Evolutionary conservation across 2,797 vertebrate genomes (phyloP).

Genomic region (Sarcophilus harrisii): DNA sequence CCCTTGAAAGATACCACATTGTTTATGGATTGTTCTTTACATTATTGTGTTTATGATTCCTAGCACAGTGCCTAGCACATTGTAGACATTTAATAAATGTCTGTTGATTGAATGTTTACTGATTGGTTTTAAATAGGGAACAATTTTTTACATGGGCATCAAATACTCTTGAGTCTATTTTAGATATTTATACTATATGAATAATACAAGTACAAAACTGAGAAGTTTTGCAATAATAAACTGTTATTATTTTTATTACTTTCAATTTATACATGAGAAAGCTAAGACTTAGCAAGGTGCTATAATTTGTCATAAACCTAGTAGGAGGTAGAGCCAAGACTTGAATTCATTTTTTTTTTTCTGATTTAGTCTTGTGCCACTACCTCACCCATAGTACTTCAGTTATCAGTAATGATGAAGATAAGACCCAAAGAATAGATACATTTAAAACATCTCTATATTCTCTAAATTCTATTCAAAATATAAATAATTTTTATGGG

Average conservation of each 20-base stretch:
- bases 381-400: background rate
- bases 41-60: background rate
- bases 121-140: background rate
- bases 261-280: background rate
- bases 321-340: background rate
- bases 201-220: background rate
- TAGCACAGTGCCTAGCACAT: background rate
- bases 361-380: background rate
- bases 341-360: background rate
- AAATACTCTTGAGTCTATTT: background rate
- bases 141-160: background rate
- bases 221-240: background rate
- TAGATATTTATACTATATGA: background rate
- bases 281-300: background rate
- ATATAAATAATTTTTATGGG: conserved; percentile 51
- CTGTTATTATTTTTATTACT: background rate
- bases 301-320: background rate
- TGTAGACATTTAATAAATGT: background rate
- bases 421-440: conserved; percentile 53
- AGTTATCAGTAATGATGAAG: background rate
- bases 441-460: conserved; percentile 69
- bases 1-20: background rate
- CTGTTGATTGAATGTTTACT: background rate
- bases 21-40: background rate
- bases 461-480: conserved; percentile 55